Evolutionary conservation across 1,140 invertebrate genomes (phyloP).

Genomic region (Hycleus phaleratus): DNA sequence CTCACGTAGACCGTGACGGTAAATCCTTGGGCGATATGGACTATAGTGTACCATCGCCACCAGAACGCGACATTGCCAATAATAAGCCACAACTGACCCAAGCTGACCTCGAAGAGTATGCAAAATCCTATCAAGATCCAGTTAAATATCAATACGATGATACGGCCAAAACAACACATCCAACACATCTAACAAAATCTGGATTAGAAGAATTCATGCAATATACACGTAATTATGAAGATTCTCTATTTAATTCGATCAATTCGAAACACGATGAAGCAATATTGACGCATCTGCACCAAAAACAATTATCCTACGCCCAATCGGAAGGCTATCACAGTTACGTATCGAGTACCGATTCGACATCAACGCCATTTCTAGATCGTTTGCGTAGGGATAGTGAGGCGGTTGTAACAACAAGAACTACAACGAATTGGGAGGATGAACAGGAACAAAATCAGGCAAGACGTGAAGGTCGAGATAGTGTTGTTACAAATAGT

Average conservation of each 20-base stretch:
- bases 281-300: slow-evolving; percentile 53
- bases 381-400: slow-evolving; percentile 57
- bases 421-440: too few relatives aligned
- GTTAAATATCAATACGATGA: slow-evolving; percentile 16
- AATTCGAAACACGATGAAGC: slow-evolving; percentile 29
- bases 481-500: slow-evolving; percentile 60
- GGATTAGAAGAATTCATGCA: slow-evolving; percentile 41
- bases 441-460: slow-evolving; percentile 29
- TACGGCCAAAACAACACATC: slow-evolving; percentile 12
- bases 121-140: slow-evolving; percentile 51
- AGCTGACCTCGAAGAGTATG: slow-evolving; percentile 64
- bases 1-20: slow-evolving; percentile 59
- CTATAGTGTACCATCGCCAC: slow-evolving; percentile 66
- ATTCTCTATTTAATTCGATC: slow-evolving; percentile 35
- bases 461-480: slow-evolving; percentile 45
- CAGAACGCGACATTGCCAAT: slow-evolving; percentile 55
- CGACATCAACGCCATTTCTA: slow-evolving; percentile 68
- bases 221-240: slow-evolving; percentile 44
- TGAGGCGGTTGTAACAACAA: slow-evolving; percentile 47
- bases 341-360: slow-evolving; percentile 72
- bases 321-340: slow-evolving; percentile 77
- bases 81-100: slow-evolving; percentile 51
- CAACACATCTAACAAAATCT: slow-evolving; percentile 28
- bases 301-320: slow-evolving; percentile 68
- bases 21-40: slow-evolving; percentile 57